Evolutionary conservation across 2,113 vertebrate genomes (phyloP).

Genomic region (Mesitornis unicolor): DNA sequence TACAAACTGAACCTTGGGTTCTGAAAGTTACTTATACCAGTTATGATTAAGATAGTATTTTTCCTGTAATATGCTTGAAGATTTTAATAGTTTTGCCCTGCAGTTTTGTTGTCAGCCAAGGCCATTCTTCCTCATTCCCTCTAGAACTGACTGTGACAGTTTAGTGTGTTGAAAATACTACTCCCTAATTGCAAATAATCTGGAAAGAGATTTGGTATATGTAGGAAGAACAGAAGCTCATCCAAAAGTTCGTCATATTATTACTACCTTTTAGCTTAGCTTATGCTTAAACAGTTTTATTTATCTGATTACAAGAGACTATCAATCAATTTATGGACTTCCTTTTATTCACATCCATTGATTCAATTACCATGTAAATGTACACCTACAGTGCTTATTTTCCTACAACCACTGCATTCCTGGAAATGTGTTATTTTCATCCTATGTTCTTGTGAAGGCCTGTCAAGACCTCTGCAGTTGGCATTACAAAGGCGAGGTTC

Average conservation of each 20-base stretch:
- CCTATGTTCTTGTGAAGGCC: neutral
- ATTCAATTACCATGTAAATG: neutral
- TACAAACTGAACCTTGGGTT: neutral
- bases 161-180: neutral
- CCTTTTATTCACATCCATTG: neutral
- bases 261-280: neutral
- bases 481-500: neutral
- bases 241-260: neutral
- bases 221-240: neutral
- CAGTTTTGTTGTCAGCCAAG: neutral
- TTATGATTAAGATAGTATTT: neutral
- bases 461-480: neutral
- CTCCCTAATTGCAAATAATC: neutral
- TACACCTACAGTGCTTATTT: neutral
- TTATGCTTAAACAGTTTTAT: neutral
- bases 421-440: neutral
- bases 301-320: neutral
- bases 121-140: neutral
- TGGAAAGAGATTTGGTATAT: neutral
- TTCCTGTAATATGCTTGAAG: neutral
- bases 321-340: neutral
- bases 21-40: neutral
- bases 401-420: neutral
- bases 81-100: neutral
- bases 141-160: neutral